Percentiles rank a stretch among this genome's conserved stretches.
phyloP scores from a whole-genome alignment of 2,888 invertebrate genomes.

The Zonitis immaculata region DNA sequence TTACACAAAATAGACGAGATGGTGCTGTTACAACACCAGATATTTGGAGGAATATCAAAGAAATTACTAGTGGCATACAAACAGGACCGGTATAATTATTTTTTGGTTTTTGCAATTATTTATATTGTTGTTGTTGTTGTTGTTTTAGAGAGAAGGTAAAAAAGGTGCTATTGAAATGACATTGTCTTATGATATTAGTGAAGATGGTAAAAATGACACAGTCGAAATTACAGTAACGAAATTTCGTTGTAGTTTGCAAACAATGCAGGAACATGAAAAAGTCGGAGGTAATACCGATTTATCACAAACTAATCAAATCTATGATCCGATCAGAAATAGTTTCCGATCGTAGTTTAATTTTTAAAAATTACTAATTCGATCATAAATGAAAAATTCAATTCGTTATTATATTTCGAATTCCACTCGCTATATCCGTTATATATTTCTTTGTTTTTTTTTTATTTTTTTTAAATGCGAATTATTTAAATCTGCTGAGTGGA shows the following conservation, averaged over 20 bases:
- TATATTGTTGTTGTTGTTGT: conserved; percentile 21
- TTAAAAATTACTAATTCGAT: no score
- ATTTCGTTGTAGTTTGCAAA: conserved; percentile 62
- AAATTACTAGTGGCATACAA: conserved; percentile 60
- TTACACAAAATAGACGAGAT: conserved; percentile 58
- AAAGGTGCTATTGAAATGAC: conserved; percentile 66
- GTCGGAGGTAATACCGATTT: conserved; percentile 64
- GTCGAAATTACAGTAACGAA: conserved; percentile 60
- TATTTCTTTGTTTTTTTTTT: no score
- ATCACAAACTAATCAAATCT: no score
- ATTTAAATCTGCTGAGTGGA: no score
- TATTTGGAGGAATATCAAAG: conserved; percentile 64
- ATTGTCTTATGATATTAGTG: conserved; percentile 59
- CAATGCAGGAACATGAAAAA: conserved; percentile 68
- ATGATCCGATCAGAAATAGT: no score
- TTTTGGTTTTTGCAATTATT: no score
- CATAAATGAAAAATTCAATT: no score
- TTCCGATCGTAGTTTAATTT: no score
- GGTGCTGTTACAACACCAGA: conserved; percentile 62
- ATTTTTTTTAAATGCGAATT: no score
- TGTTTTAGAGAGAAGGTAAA: conserved; percentile 60
- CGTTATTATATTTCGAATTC: no score
- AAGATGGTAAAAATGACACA: conserved; percentile 61
- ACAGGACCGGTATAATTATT: conserved; percentile 52
- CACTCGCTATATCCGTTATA: no score